Evolutionary conservation across 2,888 invertebrate genomes (phyloP).

Genomic region (Drosophila falleni): DNA sequence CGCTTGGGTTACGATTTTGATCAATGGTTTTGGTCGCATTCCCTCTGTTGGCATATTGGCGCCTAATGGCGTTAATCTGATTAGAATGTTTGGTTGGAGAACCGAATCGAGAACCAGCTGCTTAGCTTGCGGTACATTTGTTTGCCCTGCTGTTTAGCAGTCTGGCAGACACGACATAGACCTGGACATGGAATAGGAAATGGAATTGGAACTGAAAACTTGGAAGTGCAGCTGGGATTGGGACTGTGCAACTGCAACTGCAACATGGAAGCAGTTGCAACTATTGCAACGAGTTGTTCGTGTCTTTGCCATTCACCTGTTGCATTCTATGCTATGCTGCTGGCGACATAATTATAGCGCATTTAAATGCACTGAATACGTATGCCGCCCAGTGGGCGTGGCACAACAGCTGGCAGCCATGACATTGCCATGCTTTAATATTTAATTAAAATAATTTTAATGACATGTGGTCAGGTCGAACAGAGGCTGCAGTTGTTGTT

Average conservation of each 20-base stretch:
- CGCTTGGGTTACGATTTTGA: constrained; percentile 44
- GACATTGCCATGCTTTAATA: constrained; percentile 57
- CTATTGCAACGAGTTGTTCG: constrained; percentile 54
- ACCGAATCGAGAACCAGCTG: constrained; percentile 23
- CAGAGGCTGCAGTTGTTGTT: constrained; percentile 1
- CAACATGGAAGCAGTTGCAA: constrained; percentile 19
- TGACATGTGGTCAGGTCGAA: constrained; percentile 56
- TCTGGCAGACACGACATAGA: constrained; percentile 37
- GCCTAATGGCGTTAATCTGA: constrained; percentile 76
- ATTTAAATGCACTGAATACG: constrained; percentile 55
- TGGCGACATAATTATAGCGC: constrained; percentile 70
- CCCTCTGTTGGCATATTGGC: constrained; percentile 59
- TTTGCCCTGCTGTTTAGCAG: constrained; percentile 65
- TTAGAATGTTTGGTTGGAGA: constrained; percentile 66
- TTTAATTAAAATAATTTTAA: constrained; percentile 75
- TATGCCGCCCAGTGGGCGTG: constrained; percentile 64
- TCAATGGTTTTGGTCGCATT: constrained; percentile 38
- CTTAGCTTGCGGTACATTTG: constrained; percentile 58
- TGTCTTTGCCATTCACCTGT: constrained; percentile 76
- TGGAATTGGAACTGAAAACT: too few species aligned
- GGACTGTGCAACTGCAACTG: constrained; percentile 6
- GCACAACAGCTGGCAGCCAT: constrained; percentile 40
- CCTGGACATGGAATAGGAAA: neutral
- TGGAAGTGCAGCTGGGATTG: constrained; percentile 11
- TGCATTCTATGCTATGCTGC: constrained; percentile 30